Percentiles rank a stretch among this genome's conserved stretches.
Evolutionary conservation across 2,888 invertebrate species (phyloP).

Genomic region (Plutella xylostella): DNA sequence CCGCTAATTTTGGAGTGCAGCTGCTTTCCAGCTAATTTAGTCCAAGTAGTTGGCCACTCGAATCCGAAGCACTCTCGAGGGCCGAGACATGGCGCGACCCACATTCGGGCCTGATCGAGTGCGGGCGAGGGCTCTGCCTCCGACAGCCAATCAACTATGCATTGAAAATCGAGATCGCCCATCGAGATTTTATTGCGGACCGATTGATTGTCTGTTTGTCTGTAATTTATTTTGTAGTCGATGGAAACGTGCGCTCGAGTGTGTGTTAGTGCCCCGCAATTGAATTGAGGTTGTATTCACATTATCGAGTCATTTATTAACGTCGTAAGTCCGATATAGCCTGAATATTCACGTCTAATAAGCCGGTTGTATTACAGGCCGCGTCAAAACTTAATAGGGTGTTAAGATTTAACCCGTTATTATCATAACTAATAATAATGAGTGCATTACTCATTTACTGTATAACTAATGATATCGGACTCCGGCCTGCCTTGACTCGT

Average conservation of each 20-base stretch:
- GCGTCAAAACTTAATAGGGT: no score
- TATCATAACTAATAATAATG: no score
- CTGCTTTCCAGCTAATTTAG: background rate
- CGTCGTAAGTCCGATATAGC: no score
- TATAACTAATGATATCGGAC: no score
- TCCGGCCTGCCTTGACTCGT: no score
- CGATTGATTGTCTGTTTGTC: conserved; percentile 28
- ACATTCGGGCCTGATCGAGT: conserved; percentile 29
- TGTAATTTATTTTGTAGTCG: conserved; percentile 19
- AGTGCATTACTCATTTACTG: no score
- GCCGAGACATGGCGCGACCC: conserved; percentile 26
- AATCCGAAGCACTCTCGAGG: background rate
- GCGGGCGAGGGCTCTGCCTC: conserved; percentile 24
- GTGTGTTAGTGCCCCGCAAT: background rate
- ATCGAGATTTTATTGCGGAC: conserved; percentile 39
- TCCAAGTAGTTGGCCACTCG: no score
- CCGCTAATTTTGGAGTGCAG: background rate
- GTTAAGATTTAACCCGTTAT: no score
- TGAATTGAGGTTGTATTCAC: background rate
- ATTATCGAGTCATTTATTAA: no score
- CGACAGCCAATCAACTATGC: conserved; percentile 36
- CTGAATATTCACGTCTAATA: no score
- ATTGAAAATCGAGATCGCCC: conserved; percentile 35
- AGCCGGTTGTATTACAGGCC: no score
- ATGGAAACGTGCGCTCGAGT: background rate